Percentiles rank a stretch among this genome's conserved stretches.
Conservation (phyloP, 2,797 vertebrate species). For the Tadarida brasiliensis region DNA sequence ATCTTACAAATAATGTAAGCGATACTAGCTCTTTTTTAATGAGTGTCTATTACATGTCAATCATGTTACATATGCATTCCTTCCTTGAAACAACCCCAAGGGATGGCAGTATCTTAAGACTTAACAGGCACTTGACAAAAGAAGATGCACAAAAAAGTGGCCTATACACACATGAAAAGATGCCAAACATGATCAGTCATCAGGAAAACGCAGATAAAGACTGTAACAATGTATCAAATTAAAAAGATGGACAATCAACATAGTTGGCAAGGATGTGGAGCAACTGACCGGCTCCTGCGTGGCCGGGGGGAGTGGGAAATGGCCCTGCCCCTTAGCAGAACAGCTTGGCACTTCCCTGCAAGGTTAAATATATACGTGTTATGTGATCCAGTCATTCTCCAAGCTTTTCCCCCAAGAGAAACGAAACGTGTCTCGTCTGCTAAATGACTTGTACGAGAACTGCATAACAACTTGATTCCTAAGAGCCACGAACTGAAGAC, state of each 20-base stretch:
- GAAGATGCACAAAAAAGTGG: background rate
- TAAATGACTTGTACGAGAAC: background rate
- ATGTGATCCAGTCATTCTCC: background rate
- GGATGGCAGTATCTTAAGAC: background rate
- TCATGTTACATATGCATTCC: background rate
- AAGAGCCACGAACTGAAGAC: background rate
- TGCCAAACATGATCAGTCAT: background rate
- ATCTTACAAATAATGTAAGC: background rate
- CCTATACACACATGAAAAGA: background rate
- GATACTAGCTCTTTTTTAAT: slow-evolving; percentile 19
- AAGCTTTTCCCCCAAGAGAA: slow-evolving; percentile 1
- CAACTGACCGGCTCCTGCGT: background rate
- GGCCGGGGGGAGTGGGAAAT: background rate
- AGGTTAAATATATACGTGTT: background rate
- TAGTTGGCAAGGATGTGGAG: background rate
- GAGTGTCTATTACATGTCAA: background rate
- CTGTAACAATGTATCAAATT: background rate
- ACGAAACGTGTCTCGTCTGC: background rate
- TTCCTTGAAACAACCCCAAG: background rate
- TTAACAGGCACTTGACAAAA: background rate
- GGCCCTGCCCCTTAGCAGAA: background rate
- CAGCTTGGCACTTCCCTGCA: background rate
- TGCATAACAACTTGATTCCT: background rate
- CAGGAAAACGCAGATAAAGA: background rate
- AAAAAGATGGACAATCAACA: background rate